A percentile compares a stretch with the other conserved stretches of the same genome.
Conservation (phyloP, 53 echinoderm and acorn worm species). For the Holothuria scabra region DNA sequence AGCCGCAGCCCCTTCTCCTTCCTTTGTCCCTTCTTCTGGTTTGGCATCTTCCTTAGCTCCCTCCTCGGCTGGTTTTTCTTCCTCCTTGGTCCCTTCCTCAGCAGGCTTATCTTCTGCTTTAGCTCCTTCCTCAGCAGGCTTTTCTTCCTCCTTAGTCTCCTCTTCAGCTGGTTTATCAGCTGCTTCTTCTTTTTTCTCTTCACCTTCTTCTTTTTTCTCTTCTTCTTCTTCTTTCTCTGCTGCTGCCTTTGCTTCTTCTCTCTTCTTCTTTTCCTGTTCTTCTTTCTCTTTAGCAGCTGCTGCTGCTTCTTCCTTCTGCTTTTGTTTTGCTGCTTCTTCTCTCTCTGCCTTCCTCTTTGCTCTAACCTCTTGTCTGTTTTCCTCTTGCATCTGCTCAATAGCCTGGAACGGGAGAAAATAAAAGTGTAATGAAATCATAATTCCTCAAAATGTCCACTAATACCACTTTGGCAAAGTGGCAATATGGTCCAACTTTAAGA, state of each 20-base stretch:
- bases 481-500: too few relatives aligned
- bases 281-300: neutral
- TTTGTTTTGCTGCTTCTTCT: slow-evolving; percentile 12
- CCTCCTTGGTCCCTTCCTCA: neutral
- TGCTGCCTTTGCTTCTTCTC: slow-evolving; percentile 19
- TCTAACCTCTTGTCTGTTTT: slow-evolving; percentile 32
- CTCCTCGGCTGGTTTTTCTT: neutral
- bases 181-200: neutral
- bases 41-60: slow-evolving; percentile 1
- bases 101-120: neutral
- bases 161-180: neutral
- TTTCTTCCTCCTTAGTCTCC: neutral
- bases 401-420: neutral
- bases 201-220: slow-evolving; percentile 2
- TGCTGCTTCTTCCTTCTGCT: slow-evolving; percentile 28
- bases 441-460: too few relatives aligned
- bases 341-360: slow-evolving; percentile 42
- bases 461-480: too few relatives aligned
- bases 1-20: neutral
- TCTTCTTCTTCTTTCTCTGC: neutral
- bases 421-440: too few relatives aligned
- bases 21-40: neutral
- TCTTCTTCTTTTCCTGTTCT: slow-evolving; percentile 24
- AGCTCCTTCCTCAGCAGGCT: too few relatives aligned
- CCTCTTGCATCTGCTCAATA: slow-evolving; percentile 32